phyloP scores from a whole-genome alignment of 2,888 invertebrate genomes.

The Lymantria monacha region DNA sequence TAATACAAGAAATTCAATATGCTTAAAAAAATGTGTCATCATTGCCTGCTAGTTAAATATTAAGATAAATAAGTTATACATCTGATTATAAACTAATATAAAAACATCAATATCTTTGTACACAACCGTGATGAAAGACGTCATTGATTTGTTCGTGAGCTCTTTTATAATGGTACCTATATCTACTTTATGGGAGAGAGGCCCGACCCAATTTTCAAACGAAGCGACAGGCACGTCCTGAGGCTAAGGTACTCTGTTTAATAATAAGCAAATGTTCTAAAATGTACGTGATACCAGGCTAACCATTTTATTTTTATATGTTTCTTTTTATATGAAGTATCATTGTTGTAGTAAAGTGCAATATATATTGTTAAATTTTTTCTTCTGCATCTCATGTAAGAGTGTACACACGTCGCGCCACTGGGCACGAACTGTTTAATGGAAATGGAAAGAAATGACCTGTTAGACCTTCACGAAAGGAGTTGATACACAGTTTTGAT shows the following conservation, averaged over 20 bases:
- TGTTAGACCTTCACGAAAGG: no score
- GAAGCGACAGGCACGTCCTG: conserved; percentile 63
- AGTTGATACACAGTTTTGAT: no score
- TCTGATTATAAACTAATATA: conserved; percentile 6
- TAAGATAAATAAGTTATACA: no score
- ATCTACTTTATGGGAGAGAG: conserved; percentile 40
- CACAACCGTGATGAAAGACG: conserved; percentile 24
- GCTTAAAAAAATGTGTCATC: no score
- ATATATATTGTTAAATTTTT: no score
- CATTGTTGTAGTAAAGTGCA: no score
- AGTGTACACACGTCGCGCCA: no score
- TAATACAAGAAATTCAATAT: no score
- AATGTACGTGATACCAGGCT: conserved; percentile 35
- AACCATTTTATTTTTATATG: conserved; percentile 14
- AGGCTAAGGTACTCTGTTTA: conserved; percentile 42
- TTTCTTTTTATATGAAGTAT: not conserved
- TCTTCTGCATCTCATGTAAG: no score
- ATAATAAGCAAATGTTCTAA: conserved; percentile 51
- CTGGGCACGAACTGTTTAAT: no score
- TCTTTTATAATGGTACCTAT: conserved; percentile 49
- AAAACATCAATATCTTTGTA: conserved; percentile 13
- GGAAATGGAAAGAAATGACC: no score
- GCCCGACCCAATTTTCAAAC: conserved; percentile 65
- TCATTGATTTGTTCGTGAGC: conserved; percentile 51
- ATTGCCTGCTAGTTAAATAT: no score